Evolutionary conservation across 2,888 invertebrate genomes (phyloP), one percentile per base, ranked within the genome.

Genomic region (Dione juno): DNA sequence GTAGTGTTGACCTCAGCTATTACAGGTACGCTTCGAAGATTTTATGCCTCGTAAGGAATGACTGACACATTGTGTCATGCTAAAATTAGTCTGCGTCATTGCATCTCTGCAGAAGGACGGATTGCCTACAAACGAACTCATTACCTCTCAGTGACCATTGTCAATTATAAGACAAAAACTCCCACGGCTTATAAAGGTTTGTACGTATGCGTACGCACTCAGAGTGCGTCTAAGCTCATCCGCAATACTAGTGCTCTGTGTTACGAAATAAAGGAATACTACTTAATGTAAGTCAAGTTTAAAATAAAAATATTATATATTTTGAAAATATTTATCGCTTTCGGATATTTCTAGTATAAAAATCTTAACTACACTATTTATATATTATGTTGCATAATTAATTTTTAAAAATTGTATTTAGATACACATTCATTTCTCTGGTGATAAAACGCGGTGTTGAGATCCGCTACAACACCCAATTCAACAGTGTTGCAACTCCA

Each of bases 141-240:
- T 92, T 92, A 92, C 86, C 86, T 87, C 86, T 85, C 82, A 82
- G 88, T 86, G 87, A 87, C 89, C 86, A 91, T 92, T 92, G 91
- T 90, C 87, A 88, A 87, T 90, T 88, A 87, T 81, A 86, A 88
- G 86, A 89, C 90, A 90, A 92, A 91, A 92, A 90, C 85, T 92
- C 92, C 87, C 92, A 92, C 92, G 90, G 90, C 86, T 89, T 93
- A 92, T 91, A 93, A 92, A 91, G 88, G 89, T 87, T 81, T 82
- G 86, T 76, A 80, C 83, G 86, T 83, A 84, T 82, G 84, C 83
- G 83, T 80, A 82, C 82, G 79, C 82, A 84, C 88, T 81, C 91
- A 92, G 89, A 91, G 88, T 88, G 88, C 90, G 90, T 90, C 92
- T 87, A 85, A 84, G 79, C 82, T 82, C 82, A 80, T 78, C 80